phyloP scores from a whole-genome alignment of 2,888 invertebrate genomes.

The Tachina fera region DNA sequence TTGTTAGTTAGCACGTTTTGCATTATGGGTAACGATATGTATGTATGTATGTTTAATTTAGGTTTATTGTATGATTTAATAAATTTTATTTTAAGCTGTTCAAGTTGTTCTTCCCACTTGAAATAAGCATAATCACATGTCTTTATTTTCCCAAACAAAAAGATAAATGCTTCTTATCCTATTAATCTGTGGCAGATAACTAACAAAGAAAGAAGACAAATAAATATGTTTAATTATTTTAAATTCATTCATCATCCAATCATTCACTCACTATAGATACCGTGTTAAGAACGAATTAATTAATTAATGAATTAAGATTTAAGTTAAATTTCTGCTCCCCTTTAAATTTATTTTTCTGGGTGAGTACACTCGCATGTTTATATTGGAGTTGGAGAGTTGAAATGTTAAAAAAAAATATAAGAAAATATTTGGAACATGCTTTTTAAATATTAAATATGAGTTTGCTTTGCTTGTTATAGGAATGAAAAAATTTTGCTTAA shows the following conservation, averaged over 20 bases:
- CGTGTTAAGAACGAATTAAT: neutral
- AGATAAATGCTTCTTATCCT: conserved; percentile 44
- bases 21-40: no score
- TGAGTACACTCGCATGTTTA: neutral
- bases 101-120: neutral
- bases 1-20: no score
- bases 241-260: conserved; percentile 19
- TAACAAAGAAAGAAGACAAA: conserved; percentile 43
- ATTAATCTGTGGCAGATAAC: conserved; percentile 35
- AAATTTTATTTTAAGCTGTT: neutral
- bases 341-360: neutral
- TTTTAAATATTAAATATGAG: no score
- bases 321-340: neutral
- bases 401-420: no score
- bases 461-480: no score
- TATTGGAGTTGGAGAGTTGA: no score
- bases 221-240: conserved; percentile 2
- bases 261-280: neutral
- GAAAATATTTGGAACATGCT: no score
- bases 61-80: no score
- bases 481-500: no score
- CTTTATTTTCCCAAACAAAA: neutral
- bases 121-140: neutral
- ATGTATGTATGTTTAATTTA: no score
- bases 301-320: conserved; percentile 1